Evolutionary conservation across 2,113 vertebrate species (phyloP), one percentile per base, ranked within the genome.

Genomic region (Grantiella picta): DNA sequence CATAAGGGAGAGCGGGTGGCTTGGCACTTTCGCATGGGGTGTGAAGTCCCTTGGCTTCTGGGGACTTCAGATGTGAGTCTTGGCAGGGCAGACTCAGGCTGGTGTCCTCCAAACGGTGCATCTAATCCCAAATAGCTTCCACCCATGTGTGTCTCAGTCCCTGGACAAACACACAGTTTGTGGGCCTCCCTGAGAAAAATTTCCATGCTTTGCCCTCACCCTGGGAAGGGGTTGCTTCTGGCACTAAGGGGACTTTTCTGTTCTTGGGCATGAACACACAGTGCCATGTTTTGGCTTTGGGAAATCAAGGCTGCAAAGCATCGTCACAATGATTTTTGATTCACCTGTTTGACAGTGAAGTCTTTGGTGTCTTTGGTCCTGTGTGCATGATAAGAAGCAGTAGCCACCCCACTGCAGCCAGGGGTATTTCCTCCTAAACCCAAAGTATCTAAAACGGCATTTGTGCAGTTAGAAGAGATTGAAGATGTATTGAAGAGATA

Each of bases 51-150:
- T 93, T 78, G 66, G 81, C 86, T 87, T 79, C 66, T 38, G 63
- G n/a, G 40, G 49, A 27, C 24, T 85, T 88, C 18, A 50, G 54
- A 45, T 23, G 49, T 7, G 21, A 82, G 57, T 65, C 44, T 69
- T 56, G 53, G 60, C 81, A 75, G 71, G 65, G n/a, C 3, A 10
- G 54, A 15, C n/a, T 78, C 9, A 3, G 77, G 53, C 81, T 71
- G 29, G 66, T 2, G 0, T 57, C 33, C 42, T 70, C 49, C 19
- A 15, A 22, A 42, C 0, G 0, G 9, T 31, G 50, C 31, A 10
- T 35, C 19, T 33, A 18, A 47, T 83, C 79, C 35, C 38, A 33
- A 47, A 52, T 10, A 81, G 25, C 3, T 5, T 82, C 36, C 2
- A 5, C 72, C 49, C 28, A 7, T 9, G 29, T 12, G 2, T 3